These are phyloP conservation scores for Stramonita haemastoma DNA, from an alignment of 2,888 invertebrate genomes.

Conservation along the genomic window DNA sequence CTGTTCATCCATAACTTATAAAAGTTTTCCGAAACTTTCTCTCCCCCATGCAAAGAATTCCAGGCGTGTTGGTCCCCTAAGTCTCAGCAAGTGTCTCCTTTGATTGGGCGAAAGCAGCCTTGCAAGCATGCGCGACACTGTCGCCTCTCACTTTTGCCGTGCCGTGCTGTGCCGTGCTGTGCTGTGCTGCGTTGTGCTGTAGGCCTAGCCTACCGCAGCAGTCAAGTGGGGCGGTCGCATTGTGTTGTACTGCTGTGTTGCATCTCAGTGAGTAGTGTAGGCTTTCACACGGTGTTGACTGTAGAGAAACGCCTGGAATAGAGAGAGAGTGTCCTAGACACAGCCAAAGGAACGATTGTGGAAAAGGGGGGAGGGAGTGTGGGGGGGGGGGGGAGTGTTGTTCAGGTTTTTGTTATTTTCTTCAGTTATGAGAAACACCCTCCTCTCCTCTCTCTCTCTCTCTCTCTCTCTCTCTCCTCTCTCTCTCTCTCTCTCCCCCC, in stretches of 20 bases:
- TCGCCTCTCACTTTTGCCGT: slow-evolving; percentile 9
- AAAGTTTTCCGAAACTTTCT: neutral
- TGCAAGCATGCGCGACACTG: slow-evolving; percentile 18
- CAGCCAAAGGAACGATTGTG: neutral
- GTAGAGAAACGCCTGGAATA: no score
- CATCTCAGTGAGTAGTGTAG: neutral
- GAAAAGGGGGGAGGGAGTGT: neutral
- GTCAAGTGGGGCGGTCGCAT: neutral
- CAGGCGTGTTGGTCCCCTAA: neutral
- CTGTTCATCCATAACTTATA: slow-evolving; percentile 28
- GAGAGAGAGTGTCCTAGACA: no score
- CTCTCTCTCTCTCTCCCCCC: no score
- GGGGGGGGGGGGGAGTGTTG: neutral
- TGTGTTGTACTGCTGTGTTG: slow-evolving; percentile 14
- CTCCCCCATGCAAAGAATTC: slow-evolving; percentile 10
- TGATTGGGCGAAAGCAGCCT: slow-evolving; percentile 25
- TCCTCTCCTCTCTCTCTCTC: no score
- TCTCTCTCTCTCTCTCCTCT: no score
- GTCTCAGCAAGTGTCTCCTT: slow-evolving; percentile 24
- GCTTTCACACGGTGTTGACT: no score
- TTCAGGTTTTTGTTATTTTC: no score
- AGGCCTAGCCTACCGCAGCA: neutral
- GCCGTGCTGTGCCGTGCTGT: slow-evolving; percentile 23
- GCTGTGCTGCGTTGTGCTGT: neutral
- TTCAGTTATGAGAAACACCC: no score